phyloP scores from a whole-genome alignment of 2,797 vertebrate species.

The Fistularia commersonii region DNA sequence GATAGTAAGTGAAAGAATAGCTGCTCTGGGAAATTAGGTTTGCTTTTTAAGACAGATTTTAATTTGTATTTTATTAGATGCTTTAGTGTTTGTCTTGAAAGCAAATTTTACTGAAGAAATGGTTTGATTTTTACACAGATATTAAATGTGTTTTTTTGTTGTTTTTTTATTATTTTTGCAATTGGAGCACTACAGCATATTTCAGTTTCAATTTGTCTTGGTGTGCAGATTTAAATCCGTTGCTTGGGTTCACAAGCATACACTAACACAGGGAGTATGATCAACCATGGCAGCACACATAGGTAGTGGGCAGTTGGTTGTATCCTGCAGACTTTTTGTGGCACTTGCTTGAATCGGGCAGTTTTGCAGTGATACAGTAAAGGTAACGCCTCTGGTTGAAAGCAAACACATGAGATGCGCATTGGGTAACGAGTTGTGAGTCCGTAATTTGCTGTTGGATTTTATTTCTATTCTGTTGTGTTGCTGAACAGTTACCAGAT shows the following conservation, averaged over 20 bases:
- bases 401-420: conserved; percentile 43
- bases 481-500: no score
- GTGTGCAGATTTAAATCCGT: conserved; percentile 14
- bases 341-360: conserved; percentile 64
- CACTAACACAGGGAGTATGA: conserved; percentile 37
- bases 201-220: background rate
- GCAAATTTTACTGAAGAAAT: background rate
- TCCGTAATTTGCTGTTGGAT: background rate
- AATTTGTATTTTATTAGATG: conserved; percentile 1
- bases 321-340: conserved; percentile 42
- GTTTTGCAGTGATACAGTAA: conserved; percentile 65
- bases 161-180: conserved; percentile 10
- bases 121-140: background rate
- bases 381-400: conserved; percentile 67
- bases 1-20: conserved; percentile 5
- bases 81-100: background rate
- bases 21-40: background rate
- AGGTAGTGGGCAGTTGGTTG: conserved; percentile 31
- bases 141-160: conserved; percentile 5
- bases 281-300: conserved; percentile 40
- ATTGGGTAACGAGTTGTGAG: background rate
- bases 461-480: no score
- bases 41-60: background rate
- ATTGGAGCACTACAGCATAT: background rate
- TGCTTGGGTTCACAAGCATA: conserved; percentile 17